These are phyloP conservation scores for Tympanuchus pallidicinctus DNA, from an alignment of 2,113 vertebrate species.

Conservation along the genomic window DNA sequence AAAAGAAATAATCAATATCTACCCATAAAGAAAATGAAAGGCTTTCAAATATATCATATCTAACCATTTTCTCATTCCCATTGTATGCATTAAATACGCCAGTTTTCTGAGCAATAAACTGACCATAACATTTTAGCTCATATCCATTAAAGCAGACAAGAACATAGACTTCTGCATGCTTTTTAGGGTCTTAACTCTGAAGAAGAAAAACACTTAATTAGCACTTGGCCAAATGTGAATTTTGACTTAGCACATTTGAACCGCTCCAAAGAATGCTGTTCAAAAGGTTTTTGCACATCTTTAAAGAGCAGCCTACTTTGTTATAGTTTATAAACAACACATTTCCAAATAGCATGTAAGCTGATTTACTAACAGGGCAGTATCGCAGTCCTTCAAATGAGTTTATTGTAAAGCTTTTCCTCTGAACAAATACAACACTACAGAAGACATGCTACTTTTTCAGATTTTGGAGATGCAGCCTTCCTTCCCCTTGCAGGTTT, in stretches of 20 bases:
- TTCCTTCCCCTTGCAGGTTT: not conserved
- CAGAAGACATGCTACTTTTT: not conserved
- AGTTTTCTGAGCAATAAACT: not conserved
- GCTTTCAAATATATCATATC: not conserved
- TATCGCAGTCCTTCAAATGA: not conserved
- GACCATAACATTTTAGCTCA: not conserved
- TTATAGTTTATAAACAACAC: not conserved
- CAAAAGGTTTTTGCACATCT: not conserved
- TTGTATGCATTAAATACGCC: not conserved
- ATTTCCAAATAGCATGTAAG: not conserved
- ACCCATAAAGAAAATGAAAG: not conserved
- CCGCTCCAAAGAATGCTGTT: not conserved
- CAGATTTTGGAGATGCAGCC: not conserved
- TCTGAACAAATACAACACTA: not conserved
- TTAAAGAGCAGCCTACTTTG: not conserved
- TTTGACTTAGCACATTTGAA: not conserved
- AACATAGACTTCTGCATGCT: accelerated
- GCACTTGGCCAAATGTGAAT: not conserved
- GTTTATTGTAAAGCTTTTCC: not conserved
- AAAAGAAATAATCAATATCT: not conserved
- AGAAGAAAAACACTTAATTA: not conserved
- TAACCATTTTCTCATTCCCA: not conserved
- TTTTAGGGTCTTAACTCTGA: not conserved
- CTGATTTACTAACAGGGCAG: not conserved
- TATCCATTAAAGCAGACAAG: not conserved